Conservation (phyloP, 2,113 vertebrate species). For the crab-eating macaque (Macaca fascicularis) region T2T-MFA8v1.1 NC_088378.1:145142501-145143000, state of each 20-base stretch:
- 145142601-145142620: neutral
- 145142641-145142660: neutral
- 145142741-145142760: neutral
- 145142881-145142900: neutral
- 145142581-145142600: neutral
- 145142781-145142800: neutral
- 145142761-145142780: neutral
- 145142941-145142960: neutral
- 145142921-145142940: neutral
- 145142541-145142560: constrained; percentile 25
- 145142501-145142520: constrained; percentile 9
- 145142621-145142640: neutral
- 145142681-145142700: neutral
- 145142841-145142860: neutral
- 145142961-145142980: neutral
- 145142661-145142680: neutral
- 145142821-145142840: neutral
- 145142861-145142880: neutral
- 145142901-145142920: neutral
- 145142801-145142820: neutral
- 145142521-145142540: neutral
- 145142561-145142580: neutral
- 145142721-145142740: neutral
- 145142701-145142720: neutral
- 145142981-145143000: neutral